Evolutionary conservation across 1,140 invertebrate species (phyloP).

Genomic region (Drosophila sp.): DNA sequence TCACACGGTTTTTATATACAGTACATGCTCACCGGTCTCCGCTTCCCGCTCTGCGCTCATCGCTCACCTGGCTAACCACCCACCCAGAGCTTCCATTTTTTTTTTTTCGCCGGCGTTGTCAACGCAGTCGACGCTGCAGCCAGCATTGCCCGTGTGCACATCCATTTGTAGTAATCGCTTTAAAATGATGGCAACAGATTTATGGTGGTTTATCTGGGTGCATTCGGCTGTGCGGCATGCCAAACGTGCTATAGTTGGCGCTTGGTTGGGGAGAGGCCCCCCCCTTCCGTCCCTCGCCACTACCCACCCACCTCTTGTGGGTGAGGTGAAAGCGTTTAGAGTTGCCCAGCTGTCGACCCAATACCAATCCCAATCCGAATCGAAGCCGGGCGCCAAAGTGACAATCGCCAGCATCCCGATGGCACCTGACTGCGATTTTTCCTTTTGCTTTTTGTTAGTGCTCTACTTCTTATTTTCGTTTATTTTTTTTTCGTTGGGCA

Average conservation of each 20-base stretch:
- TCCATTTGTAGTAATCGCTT: constrained; percentile 82
- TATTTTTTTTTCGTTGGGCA: constrained; percentile 15
- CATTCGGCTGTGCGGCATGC: constrained; percentile 51
- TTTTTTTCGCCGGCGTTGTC: constrained; percentile 30
- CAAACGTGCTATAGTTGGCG: constrained; percentile 8
- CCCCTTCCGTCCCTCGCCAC: too few species aligned
- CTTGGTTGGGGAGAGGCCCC: neutral
- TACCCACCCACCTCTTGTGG: neutral
- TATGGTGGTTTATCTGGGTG: constrained; percentile 81
- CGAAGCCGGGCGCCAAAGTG: constrained; percentile 59
- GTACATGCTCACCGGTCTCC: constrained; percentile 26
- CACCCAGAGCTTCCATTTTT: neutral
- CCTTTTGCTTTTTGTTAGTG: constrained; percentile 13
- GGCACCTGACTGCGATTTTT: constrained; percentile 37
- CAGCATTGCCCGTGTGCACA: constrained; percentile 69
- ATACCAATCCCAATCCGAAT: constrained; percentile 26
- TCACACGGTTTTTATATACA: constrained; percentile 64
- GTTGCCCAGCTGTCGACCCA: constrained; percentile 28
- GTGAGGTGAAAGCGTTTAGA: constrained; percentile 49
- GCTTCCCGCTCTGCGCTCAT: constrained; percentile 19
- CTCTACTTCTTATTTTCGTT: neutral
- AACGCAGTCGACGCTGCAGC: constrained; percentile 38
- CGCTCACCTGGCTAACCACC: neutral
- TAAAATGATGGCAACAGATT: constrained; percentile 82
- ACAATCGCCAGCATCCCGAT: constrained; percentile 55